Evolutionary conservation across 2,888 invertebrate species (phyloP).

Genomic region (Caradrina clavipalpis): DNA sequence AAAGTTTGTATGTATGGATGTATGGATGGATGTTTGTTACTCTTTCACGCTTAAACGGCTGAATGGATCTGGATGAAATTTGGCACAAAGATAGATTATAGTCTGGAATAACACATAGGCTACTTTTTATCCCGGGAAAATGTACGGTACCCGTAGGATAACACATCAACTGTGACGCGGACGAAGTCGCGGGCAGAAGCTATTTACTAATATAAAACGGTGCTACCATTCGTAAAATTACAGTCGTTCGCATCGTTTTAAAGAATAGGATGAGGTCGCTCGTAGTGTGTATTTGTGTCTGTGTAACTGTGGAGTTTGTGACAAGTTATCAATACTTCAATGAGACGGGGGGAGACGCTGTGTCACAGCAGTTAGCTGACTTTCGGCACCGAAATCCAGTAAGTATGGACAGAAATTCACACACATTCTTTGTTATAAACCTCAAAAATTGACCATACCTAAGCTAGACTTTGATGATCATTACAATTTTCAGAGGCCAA

Average conservation of each 20-base stretch:
- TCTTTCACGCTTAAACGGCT: too few species aligned
- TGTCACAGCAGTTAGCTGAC: slow-evolving; percentile 31
- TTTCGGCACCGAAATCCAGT: slow-evolving; percentile 33
- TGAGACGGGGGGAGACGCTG: slow-evolving; percentile 27
- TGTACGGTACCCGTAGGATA: too few species aligned
- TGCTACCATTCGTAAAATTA: not conserved
- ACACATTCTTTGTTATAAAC: not conserved
- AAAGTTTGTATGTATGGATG: too few species aligned
- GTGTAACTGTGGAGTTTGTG: slow-evolving; percentile 18
- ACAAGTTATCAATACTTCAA: slow-evolving; percentile 21
- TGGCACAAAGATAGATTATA: too few species aligned
- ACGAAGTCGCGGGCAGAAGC: too few species aligned
- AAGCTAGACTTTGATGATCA: not conserved
- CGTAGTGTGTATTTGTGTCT: slow-evolving; percentile 18
- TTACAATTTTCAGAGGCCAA: slow-evolving; percentile 28
- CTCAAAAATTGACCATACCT: not conserved
- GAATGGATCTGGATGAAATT: too few species aligned
- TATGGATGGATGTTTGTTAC: too few species aligned
- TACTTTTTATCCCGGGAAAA: too few species aligned
- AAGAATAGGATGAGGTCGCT: slow-evolving; percentile 21
- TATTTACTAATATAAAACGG: slow-evolving; percentile 21
- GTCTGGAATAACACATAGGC: too few species aligned
- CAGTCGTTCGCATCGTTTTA: not conserved
- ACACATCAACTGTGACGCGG: too few species aligned
- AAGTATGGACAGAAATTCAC: slow-evolving; percentile 7